Evolutionary conservation across 1,140 invertebrate genomes (phyloP).

Genomic region (Caenorhabditis briggsae): DNA sequence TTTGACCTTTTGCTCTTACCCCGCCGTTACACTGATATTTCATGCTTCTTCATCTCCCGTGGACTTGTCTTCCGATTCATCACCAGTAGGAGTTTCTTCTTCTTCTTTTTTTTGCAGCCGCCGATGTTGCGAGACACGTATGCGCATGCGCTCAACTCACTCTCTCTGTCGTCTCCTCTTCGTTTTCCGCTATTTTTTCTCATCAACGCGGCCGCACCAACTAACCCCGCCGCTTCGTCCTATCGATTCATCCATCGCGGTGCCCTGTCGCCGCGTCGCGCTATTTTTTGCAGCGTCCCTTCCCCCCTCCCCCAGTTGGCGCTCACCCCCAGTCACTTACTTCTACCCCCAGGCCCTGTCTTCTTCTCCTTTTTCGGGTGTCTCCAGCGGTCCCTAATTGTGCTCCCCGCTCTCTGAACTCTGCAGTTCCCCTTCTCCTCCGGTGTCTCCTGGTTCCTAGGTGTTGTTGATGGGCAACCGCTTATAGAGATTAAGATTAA

Average conservation of each 20-base stretch:
- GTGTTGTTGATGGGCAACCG: too few relatives aligned
- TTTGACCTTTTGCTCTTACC: constrained; percentile 14
- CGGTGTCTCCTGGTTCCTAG: too few relatives aligned
- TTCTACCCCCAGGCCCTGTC: background rate
- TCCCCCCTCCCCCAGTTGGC: background rate
- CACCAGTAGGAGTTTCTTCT: background rate
- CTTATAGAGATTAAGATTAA: too few relatives aligned
- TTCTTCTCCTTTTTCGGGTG: background rate
- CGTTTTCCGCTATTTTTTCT: background rate
- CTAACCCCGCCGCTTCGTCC: constrained; percentile 25
- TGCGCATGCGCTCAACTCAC: constrained; percentile 49
- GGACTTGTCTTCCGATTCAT: background rate
- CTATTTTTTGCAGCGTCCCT: constrained; percentile 8
- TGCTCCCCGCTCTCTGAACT: background rate
- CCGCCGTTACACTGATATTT: background rate
- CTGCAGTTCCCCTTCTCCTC: background rate
- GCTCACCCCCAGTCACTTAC: background rate
- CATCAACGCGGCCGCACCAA: background rate
- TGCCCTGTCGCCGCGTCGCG: constrained; percentile 25
- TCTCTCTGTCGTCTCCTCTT: background rate
- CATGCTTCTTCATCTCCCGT: background rate
- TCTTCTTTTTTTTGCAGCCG: constrained; percentile 24
- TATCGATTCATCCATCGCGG: constrained; percentile 49
- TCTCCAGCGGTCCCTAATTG: background rate
- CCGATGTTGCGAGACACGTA: constrained; percentile 21